These are phyloP conservation scores for Mellilla xanthometata DNA, from an alignment of 2,888 invertebrate genomes.

Conservation along the genomic window DNA sequence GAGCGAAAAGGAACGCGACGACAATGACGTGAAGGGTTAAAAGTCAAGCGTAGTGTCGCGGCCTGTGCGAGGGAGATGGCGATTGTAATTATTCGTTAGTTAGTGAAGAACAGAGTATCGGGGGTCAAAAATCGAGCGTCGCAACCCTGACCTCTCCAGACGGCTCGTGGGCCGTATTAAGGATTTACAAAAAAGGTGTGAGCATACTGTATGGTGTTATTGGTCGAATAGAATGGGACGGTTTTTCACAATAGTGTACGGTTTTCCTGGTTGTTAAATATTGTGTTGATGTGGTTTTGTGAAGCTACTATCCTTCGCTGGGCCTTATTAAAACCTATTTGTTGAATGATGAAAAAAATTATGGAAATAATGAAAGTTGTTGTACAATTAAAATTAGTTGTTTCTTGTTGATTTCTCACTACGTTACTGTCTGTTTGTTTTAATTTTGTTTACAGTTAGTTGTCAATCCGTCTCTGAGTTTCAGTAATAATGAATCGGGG, in stretches of 20 bases:
- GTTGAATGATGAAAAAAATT: too few species aligned
- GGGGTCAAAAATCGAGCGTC: constrained; percentile 80
- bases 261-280: constrained; percentile 9
- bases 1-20: constrained; percentile 60
- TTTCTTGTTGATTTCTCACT: too few species aligned
- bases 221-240: constrained; percentile 11
- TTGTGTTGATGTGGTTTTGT: constrained; percentile 8
- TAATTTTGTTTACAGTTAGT: constrained; percentile 7
- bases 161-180: constrained; percentile 64
- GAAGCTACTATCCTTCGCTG: neutral
- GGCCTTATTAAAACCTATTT: too few species aligned
- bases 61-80: constrained; percentile 64
- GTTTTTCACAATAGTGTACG: constrained; percentile 7
- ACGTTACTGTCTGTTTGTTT: too few species aligned
- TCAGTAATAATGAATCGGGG: constrained; percentile 77
- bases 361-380: neutral
- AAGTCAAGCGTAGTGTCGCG: constrained; percentile 78
- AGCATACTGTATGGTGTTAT: constrained; percentile 27
- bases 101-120: constrained; percentile 48
- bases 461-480: constrained; percentile 58
- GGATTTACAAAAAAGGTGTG: constrained; percentile 35
- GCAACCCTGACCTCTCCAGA: constrained; percentile 78
- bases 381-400: too few species aligned
- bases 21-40: constrained; percentile 79
- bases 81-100: constrained; percentile 43